Base-by-base conservation (phyloP, 2,797 vertebrate genomes). In the Argyrosomus regius region DNA sequence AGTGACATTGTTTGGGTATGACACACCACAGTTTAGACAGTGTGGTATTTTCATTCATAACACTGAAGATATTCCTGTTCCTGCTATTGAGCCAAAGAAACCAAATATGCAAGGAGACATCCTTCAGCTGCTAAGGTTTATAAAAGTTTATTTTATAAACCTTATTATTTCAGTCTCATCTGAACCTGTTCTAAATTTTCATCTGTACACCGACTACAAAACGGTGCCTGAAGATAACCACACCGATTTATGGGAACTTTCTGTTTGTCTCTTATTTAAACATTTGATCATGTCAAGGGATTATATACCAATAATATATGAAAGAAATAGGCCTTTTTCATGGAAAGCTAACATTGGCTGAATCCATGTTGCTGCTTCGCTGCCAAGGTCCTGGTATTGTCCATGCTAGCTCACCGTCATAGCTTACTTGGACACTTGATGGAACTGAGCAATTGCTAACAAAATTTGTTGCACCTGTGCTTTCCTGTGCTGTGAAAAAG, bases 31-130 rank as follows among this genome's bases (percentile, higher is more conserved):
- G 87, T 82, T 90, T 90, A 83, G 85, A 92, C 80, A 87, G 68
- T 80, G 78, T 77, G 84, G 78, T 87, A 87, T 92, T 93, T 91
- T 88, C 81, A 92, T 94, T 93, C 82, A 90, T 87, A 89, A 91
- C 91, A 93, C 67, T 89, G 50, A 54, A 68, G 74, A 81, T 88
- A 81, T 86, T 90, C 78, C 67, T 68, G 78, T 69, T 79, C 58
- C 53, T 76, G 61, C 63, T 81, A 77, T 72, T 85, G 59, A 84
- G 62, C 75, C 60, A 77, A 80, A 86, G 60, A 85, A 75, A 75
- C 35, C 39, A 84, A 81, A 77, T 66, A 81, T 70, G 57, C 75
- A 54, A n/a, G 26, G 56, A 58, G 63, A 69, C 49, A 77, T 62
- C 49, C 41, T 52, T 82, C 67, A 79, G 64, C 80, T 77, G 45